Percentiles rank a stretch among this genome's conserved stretches.
phyloP scores from a whole-genome alignment of 2,797 vertebrate genomes.

The Heteromormyrus szaboi region DNA sequence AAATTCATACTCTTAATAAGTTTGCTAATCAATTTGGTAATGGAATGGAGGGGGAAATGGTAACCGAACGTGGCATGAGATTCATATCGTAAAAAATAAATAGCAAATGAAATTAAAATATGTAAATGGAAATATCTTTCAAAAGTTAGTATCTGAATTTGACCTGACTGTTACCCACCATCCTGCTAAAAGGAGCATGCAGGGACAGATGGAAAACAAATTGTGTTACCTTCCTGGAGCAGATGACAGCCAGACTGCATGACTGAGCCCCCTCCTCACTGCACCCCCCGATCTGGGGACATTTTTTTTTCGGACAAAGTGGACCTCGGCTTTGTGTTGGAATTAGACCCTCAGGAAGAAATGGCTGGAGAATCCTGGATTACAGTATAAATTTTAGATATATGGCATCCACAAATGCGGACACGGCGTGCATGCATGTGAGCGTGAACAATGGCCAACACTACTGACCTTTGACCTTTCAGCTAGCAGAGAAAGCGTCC shows the following conservation, averaged over 20 bases:
- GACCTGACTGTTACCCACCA: neutral
- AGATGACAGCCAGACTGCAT: neutral
- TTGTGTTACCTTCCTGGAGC: neutral
- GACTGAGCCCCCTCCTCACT: neutral
- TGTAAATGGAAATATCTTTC: neutral
- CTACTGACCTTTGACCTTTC: constrained; percentile 52
- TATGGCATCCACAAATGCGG: constrained; percentile 29
- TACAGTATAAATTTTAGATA: neutral
- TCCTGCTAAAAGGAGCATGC: neutral
- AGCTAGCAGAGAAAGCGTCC: constrained; percentile 62
- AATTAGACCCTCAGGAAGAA: neutral
- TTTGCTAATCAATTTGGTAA: constrained; percentile 4
- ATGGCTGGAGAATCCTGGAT: neutral
- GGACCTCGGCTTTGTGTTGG: neutral
- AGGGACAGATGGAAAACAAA: neutral
- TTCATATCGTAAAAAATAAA: constrained; percentile 29
- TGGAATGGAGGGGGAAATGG: neutral
- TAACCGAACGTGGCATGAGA: neutral
- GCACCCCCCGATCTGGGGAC: neutral
- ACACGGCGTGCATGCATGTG: constrained; percentile 23
- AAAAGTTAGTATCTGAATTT: neutral
- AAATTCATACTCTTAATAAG: constrained; percentile 17
- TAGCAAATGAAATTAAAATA: constrained; percentile 49
- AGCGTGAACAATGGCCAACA: constrained; percentile 49
- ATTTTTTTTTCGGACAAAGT: neutral